Evolutionary conservation across 1,140 invertebrate species (phyloP).

Genomic region (Drosophila elegans): DNA sequence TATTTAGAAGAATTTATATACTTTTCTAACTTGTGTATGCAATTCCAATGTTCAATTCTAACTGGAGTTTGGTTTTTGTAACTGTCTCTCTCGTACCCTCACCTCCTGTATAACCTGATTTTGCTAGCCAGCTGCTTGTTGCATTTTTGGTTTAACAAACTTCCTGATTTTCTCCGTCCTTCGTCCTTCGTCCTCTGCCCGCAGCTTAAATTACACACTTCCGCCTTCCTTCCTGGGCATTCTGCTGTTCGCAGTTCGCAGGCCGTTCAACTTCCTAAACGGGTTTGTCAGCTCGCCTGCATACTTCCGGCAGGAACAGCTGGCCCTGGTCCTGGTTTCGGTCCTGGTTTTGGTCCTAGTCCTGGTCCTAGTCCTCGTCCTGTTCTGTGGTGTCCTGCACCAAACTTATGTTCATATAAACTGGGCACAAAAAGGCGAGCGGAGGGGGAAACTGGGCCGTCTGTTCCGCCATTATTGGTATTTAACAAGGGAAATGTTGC

Average conservation of each 20-base stretch:
- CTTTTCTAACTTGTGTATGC: too few species aligned
- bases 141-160: conserved; percentile 64
- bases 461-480: conserved; percentile 15
- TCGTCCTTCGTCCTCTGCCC: conserved; percentile 14
- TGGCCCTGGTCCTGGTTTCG: not conserved
- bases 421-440: not conserved
- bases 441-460: not conserved
- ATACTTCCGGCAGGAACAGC: conserved; percentile 25
- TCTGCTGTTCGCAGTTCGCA: conserved; percentile 4
- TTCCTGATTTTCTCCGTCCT: conserved; percentile 19
- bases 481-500: conserved; percentile 12
- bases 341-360: too few species aligned
- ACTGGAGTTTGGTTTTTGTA: not conserved
- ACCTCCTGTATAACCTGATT: not conserved
- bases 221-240: conserved; percentile 66
- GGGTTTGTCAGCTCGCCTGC: conserved; percentile 51
- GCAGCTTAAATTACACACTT: conserved; percentile 78
- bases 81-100: not conserved
- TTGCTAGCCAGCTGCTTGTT: conserved; percentile 43
- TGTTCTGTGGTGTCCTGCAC: too few species aligned
- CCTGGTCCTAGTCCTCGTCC: too few species aligned
- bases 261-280: conserved; percentile 45
- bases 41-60: not conserved
- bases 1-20: not conserved
- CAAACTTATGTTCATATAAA: conserved; percentile 31